Evolutionary conservation across 2,113 vertebrate species (phyloP).

Genomic region (Brachypodius melanocephalos): DNA sequence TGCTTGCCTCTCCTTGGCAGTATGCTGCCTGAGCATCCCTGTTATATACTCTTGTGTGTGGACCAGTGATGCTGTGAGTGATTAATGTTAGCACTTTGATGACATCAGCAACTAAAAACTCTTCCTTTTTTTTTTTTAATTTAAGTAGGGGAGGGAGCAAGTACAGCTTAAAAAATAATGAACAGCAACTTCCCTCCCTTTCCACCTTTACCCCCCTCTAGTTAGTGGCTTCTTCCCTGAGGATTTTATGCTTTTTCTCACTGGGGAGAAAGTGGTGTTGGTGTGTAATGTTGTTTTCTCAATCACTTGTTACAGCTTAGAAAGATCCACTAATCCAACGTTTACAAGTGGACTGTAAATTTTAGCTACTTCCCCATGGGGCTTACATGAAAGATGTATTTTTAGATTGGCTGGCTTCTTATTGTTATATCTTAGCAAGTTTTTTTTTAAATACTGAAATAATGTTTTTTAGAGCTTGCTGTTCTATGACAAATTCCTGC

Average conservation of each 20-base stretch:
- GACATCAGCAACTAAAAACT: constrained; percentile 61
- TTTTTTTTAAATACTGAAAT: background rate
- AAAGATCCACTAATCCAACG: background rate
- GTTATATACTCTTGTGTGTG: constrained; percentile 23
- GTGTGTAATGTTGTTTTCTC: background rate
- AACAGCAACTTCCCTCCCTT: background rate
- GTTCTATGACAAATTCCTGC: background rate
- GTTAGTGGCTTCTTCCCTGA: background rate
- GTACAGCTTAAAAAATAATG: background rate
- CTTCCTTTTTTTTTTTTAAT: background rate
- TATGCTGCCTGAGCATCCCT: constrained; percentile 2
- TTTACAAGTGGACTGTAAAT: background rate
- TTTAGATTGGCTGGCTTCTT: background rate
- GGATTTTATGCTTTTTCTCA: background rate
- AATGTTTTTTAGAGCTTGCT: background rate
- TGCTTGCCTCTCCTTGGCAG: background rate
- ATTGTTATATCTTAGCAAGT: background rate
- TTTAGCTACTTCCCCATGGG: background rate
- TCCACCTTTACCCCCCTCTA: background rate
- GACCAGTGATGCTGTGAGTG: constrained; percentile 50
- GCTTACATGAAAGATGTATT: background rate
- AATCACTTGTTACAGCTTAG: background rate
- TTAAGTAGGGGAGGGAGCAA: constrained; percentile 7
- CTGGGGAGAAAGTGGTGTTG: background rate
- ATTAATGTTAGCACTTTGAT: constrained; percentile 60